These are phyloP conservation scores for Volucella zonaria DNA, from an alignment of 2,888 invertebrate genomes.

Conservation along the genomic window DNA sequence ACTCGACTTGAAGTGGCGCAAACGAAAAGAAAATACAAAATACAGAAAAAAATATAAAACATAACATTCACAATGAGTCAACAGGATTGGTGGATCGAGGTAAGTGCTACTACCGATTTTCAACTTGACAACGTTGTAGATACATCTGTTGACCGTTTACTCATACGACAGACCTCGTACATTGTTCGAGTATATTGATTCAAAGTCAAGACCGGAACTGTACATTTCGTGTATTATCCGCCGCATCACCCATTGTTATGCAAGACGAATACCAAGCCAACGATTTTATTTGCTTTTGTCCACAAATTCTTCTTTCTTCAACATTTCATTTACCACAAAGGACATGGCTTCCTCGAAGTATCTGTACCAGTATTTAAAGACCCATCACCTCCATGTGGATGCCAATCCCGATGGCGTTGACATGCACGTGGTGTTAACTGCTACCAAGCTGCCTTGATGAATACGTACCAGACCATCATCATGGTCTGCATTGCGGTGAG, in stretches of 20 bases:
- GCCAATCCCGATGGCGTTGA: constrained; percentile 29
- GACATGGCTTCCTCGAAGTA: constrained; percentile 43
- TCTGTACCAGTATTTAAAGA: constrained; percentile 5
- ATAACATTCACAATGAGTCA: constrained; percentile 56
- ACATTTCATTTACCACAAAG: constrained; percentile 32
- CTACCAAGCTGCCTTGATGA: constrained; percentile 38
- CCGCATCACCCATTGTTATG: constrained; percentile 53
- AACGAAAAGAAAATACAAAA: neutral
- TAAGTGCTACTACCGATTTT: constrained; percentile 19
- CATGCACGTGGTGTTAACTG: constrained; percentile 48
- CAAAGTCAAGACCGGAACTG: constrained; percentile 64
- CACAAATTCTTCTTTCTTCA: constrained; percentile 28
- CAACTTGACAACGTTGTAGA: constrained; percentile 57
- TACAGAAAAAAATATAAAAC: neutral
- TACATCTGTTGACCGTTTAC: constrained; percentile 65
- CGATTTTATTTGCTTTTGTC: constrained; percentile 47
- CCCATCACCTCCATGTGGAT: neutral
- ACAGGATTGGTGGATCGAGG: constrained; percentile 50
- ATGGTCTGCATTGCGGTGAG: constrained; percentile 10
- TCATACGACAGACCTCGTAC: too few relatives aligned
- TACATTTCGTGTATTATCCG: constrained; percentile 35
- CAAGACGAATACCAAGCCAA: constrained; percentile 49
- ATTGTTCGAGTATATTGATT: constrained; percentile 18
- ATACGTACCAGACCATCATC: constrained; percentile 9
- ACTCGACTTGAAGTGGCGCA: constrained; percentile 39